Percentiles rank a stretch among this genome's conserved stretches.
Evolutionary conservation across 2,113 vertebrate species (phyloP).

Genomic region (Tapirus terrestris): DNA sequence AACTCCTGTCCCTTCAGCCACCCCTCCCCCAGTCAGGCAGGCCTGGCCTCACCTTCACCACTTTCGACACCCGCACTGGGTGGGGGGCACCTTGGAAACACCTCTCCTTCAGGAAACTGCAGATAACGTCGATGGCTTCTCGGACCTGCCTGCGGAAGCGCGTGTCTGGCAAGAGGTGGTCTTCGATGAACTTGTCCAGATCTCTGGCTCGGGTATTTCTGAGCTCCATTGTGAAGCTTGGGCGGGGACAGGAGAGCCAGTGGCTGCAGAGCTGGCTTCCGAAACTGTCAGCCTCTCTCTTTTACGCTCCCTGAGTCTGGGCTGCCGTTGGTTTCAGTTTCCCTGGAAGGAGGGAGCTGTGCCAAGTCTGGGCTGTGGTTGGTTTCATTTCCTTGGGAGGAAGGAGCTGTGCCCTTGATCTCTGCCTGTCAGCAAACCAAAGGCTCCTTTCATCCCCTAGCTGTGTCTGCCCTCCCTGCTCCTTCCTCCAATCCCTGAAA

Average conservation of each 20-base stretch:
- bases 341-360: not conserved
- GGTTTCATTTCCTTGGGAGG: not conserved
- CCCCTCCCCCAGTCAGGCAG: not conserved
- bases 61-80: conserved; percentile 30
- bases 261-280: fast-evolving
- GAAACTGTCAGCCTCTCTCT: fast-evolving
- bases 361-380: too few relatives aligned
- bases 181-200: conserved; percentile 68
- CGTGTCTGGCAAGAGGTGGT: not conserved
- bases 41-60: conserved; percentile 64
- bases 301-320: fast-evolving
- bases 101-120: conserved; percentile 64
- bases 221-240: fast-evolving
- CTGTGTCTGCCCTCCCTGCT: fast-evolving
- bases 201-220: fast-evolving
- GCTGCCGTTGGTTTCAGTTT: not conserved
- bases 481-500: fast-evolving
- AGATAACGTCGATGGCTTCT: not conserved
- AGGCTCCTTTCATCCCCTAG: fast-evolving
- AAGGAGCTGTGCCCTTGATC: not conserved
- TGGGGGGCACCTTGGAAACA: fast-evolving
- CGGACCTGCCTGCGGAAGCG: fast-evolving
- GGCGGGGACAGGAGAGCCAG: fast-evolving
- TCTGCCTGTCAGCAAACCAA: not conserved
- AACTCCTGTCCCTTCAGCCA: fast-evolving